Base-by-base conservation (phyloP, 1,140 invertebrate genomes). In the Drosophila repletoides region DNA sequence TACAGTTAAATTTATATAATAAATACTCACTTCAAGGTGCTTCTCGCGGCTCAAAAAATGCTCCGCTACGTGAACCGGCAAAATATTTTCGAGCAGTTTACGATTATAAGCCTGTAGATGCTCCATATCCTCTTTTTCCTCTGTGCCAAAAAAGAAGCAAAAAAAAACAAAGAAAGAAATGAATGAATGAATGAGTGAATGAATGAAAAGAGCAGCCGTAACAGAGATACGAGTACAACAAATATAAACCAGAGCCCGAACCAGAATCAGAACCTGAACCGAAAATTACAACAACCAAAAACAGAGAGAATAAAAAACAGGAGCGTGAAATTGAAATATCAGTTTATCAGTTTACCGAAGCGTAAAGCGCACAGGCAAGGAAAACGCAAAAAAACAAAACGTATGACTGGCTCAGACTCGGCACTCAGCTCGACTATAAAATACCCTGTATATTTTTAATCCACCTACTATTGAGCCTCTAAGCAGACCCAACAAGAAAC, bases 111-210 rank as follows among this genome's bases (percentile, higher is more conserved):
- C 97, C 91, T 98, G 96, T 58, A 98, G 91, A 89, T 97, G 95
- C 88, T 98, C 96, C 94, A 97, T 98, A 72, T 98, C 97, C 88
- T 97, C 96, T 83, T 98, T 97, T 91, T 98, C 97, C 89, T 97
- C 95, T 96, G 91, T 28, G 14, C 43, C 6, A 53, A 5, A 24
- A 46, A 28, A 48, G 45, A 26, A 9, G 3, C 12, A 48, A 29
- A 12, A 49, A 7, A 24, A 40, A 34, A 9, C n/a, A 24, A 28
- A 9, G 5, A 15, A 15, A 52, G 33, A 40, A 17, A 31, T 9
- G 7, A 7, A 29, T 12, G 36, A 52, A 22, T 26, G 19, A 29
- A 14, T 45, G 26, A 6, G 1, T 15, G 33, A 15, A 29, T 22
- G 10, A 17, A 12, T 12, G 46, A 24, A 22, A 43, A 43, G 40